Percentiles rank a stretch among this genome's conserved stretches.
These are phyloP conservation scores for Salminus brasiliensis DNA, from an alignment of 2,113 vertebrate species.

Conservation along the genomic window DNA sequence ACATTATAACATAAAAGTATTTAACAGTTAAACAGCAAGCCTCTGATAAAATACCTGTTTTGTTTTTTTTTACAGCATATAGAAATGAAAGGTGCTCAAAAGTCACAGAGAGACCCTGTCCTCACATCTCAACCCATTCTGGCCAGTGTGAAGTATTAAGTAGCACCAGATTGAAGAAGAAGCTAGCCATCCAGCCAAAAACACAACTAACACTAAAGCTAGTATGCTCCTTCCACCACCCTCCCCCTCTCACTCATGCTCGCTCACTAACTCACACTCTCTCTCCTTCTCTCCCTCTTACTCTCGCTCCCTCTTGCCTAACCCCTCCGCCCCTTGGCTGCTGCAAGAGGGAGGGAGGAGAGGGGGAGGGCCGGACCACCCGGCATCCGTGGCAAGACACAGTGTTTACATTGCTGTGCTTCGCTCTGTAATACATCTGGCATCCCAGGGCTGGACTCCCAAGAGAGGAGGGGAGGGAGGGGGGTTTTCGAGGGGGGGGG, in stretches of 20 bases:
- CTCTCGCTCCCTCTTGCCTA: slow-evolving; percentile 57
- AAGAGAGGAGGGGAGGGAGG: slow-evolving; percentile 81
- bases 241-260: slow-evolving; percentile 48
- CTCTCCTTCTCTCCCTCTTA: slow-evolving; percentile 47
- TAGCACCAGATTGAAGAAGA: slow-evolving; percentile 57
- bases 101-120: neutral
- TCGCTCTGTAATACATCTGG: slow-evolving; percentile 99
- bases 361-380: slow-evolving; percentile 87
- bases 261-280: slow-evolving; percentile 51
- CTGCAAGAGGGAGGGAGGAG: slow-evolving; percentile 61
- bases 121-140: neutral
- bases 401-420: slow-evolving; percentile 98
- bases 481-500: neutral
- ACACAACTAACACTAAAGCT: slow-evolving; percentile 81
- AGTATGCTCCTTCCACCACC: slow-evolving; percentile 74
- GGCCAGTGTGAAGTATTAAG: slow-evolving; percentile 50
- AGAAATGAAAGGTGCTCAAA: too few species aligned
- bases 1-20: too few species aligned
- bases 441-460: slow-evolving; percentile 96
- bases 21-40: too few species aligned
- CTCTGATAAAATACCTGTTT: too few species aligned
- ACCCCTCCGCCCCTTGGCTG: slow-evolving; percentile 69
- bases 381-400: slow-evolving; percentile 93
- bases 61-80: too few species aligned
- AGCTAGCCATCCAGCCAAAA: slow-evolving; percentile 75